Conservation (phyloP, 2,113 vertebrate species). For the Psittacus erithacus region DNA sequence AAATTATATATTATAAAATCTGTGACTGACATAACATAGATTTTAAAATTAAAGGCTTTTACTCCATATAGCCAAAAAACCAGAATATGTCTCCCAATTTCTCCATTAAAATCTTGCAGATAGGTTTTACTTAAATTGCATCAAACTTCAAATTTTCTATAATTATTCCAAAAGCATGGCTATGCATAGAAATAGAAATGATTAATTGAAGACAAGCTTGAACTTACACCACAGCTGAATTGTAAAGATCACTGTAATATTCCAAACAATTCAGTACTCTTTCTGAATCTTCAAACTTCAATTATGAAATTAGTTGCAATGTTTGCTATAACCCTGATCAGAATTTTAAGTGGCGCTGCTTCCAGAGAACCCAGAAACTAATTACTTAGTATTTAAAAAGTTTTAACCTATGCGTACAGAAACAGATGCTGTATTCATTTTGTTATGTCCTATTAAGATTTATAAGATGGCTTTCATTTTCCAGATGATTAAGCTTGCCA, state of each 20-base stretch:
- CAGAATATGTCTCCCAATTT: neutral
- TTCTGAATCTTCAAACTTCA: neutral
- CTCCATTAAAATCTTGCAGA: neutral
- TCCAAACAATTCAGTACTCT: neutral
- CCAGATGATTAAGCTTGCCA: neutral
- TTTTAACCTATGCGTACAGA: neutral
- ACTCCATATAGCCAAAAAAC: neutral
- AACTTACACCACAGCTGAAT: neutral
- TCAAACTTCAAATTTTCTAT: neutral
- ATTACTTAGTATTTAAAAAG: neutral
- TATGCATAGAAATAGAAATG: neutral
- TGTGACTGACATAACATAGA: neutral
- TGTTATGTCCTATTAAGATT: neutral
- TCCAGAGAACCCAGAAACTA: neutral
- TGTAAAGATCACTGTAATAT: neutral
- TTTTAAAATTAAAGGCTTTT: neutral
- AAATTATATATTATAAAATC: neutral
- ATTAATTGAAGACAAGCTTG: neutral
- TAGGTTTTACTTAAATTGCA: neutral
- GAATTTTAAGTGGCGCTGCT: neutral
- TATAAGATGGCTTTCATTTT: conserved; percentile 53
- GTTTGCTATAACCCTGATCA: neutral
- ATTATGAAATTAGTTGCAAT: neutral
- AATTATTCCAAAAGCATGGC: neutral
- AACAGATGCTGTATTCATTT: conserved; percentile 45